Base-by-base conservation (phyloP, 2,888 invertebrate genomes). In the Nowickia ferox region DNA sequence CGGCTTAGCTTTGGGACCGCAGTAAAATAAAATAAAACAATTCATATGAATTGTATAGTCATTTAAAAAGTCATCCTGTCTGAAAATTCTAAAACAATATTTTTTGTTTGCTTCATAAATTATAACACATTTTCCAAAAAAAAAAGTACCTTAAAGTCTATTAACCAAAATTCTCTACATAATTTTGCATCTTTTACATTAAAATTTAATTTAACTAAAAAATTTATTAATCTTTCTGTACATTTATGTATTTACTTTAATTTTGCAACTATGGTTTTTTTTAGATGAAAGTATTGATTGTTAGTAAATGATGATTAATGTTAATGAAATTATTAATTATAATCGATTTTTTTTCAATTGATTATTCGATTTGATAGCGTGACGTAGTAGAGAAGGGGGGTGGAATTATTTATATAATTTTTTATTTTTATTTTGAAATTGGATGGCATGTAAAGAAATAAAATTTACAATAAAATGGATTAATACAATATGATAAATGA, bases 401-500 rank as follows among this genome's bases (percentile, higher is more conserved):
- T 78, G 82, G 63, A 84, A 55, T 75, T 85, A 78, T 82, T 63
- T 66, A 63, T 77, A 63, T 63, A 63, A 42, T 77, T 55, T 78
- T 68, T 53, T 19, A 53, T n/a, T 69, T 81, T 59, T 71, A 9
- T 48, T 61, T 75, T 22, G 17, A 57, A 68, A 22, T 76, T 89
- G 89, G 89, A 91, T 90, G 91, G 91, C 91, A 91, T 91, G 91
- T 90, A 91, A 91, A 90, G 90, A 90, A 90, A 90, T 87, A 87
- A 89, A 89, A 80, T 80, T 89, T 88, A 89, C 87, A 87, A 88
- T 69, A 83, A 80, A 82, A 84, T 82, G 74, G 63, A 78, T 85
- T 85, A 85, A 85, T 84, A 81, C 55, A 74, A 53, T 81, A 74
- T 85, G 82, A 78, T 69, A 72, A 66, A 75, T 76, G 30, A 75